Conservation (phyloP, 2,113 vertebrate genomes). For the Copsychus sechellarum region DNA sequence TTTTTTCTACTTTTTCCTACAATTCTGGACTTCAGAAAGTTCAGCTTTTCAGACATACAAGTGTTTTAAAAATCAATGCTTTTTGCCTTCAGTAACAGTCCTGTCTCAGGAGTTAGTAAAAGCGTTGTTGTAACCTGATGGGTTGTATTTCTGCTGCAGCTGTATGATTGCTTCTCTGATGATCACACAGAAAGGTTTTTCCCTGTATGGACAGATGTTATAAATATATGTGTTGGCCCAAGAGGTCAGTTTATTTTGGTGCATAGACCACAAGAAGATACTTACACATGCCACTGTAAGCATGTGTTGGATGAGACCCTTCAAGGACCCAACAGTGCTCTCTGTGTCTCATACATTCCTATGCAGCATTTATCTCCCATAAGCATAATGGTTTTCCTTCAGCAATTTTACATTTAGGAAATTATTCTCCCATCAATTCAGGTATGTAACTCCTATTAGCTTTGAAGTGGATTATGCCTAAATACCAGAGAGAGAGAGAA, state of each 20-base stretch:
- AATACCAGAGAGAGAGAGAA: constrained; percentile 9
- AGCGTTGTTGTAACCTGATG: background rate
- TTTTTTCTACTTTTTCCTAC: constrained; percentile 6
- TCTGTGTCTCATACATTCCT: background rate
- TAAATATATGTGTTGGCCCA: background rate
- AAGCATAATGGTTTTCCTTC: constrained; percentile 34
- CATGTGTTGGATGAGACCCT: background rate
- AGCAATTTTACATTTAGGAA: constrained; percentile 41
- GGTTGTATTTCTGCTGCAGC: background rate
- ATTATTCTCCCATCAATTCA: background rate
- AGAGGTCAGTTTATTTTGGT: constrained; percentile 28
- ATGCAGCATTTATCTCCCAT: constrained; percentile 7
- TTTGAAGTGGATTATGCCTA: constrained; percentile 37
- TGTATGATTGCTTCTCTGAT: background rate
- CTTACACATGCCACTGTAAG: background rate
- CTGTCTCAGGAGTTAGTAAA: background rate
- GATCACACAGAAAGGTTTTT: background rate
- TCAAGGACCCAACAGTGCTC: background rate
- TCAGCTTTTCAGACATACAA: constrained; percentile 9
- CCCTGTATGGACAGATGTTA: constrained; percentile 1
- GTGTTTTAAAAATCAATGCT: background rate
- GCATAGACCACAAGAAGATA: background rate
- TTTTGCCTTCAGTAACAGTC: background rate
- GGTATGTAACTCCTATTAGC: background rate
- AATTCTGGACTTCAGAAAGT: constrained; percentile 40